These are phyloP conservation scores for Phaethon lepturus DNA, from an alignment of 2,113 vertebrate species.

Conservation along the genomic window DNA sequence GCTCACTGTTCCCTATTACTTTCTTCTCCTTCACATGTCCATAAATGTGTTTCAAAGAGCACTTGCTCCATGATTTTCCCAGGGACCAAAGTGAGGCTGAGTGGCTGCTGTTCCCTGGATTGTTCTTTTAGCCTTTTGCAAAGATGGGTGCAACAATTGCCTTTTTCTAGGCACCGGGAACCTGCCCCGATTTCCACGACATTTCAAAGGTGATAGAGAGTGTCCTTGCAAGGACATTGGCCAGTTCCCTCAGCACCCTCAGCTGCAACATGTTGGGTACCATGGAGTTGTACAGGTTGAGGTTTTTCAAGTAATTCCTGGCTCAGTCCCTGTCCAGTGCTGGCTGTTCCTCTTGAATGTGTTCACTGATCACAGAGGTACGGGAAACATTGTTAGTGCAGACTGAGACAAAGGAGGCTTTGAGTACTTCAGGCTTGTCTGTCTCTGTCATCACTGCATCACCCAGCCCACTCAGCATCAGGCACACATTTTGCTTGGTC, in stretches of 20 bases:
- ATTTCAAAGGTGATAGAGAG: neutral
- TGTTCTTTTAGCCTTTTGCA: neutral
- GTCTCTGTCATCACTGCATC: neutral
- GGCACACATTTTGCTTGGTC: neutral
- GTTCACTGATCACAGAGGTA: neutral
- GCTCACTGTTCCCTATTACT: neutral
- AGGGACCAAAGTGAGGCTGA: neutral
- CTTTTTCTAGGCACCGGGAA: neutral
- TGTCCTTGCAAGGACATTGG: neutral
- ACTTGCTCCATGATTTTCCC: neutral
- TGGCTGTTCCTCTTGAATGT: neutral
- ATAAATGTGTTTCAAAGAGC: neutral
- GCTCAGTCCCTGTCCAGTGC: neutral
- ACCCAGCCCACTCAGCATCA: neutral
- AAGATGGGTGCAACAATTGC: neutral
- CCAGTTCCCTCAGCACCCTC: neutral
- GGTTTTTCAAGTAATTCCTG: neutral
- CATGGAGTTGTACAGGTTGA: rapidly evolving
- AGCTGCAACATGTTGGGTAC: neutral
- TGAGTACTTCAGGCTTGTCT: neutral
- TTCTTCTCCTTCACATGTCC: neutral
- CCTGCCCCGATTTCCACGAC: neutral
- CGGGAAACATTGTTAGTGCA: neutral
- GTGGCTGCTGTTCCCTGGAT: neutral
- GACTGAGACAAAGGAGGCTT: neutral